These are phyloP conservation scores for Doryteuthis pealeii DNA, from an alignment of 1,140 invertebrate species.

Conservation along the genomic window DNA sequence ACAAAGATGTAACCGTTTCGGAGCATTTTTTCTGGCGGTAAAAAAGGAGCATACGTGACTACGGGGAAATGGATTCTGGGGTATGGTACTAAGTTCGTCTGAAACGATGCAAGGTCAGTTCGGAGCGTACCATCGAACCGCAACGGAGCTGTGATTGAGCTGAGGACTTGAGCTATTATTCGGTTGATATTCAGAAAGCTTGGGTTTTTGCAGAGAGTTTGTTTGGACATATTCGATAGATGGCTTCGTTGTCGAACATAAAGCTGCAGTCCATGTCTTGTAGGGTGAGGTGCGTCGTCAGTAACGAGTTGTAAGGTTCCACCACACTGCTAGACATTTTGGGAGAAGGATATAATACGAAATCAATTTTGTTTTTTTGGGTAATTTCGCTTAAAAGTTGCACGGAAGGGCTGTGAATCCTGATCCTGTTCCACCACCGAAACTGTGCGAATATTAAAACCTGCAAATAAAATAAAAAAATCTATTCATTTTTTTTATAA, in stretches of 20 bases:
- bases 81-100: slow-evolving; percentile 68
- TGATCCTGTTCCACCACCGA: slow-evolving; percentile 31
- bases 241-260: slow-evolving; percentile 54
- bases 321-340: slow-evolving; percentile 40
- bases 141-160: slow-evolving; percentile 66
- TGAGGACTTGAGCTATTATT: slow-evolving; percentile 60
- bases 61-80: slow-evolving; percentile 58
- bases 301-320: slow-evolving; percentile 50
- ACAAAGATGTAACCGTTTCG: not conserved
- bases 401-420: slow-evolving; percentile 44
- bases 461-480: too few relatives aligned
- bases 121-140: slow-evolving; percentile 75
- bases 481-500: too few relatives aligned
- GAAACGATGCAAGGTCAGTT: slow-evolving; percentile 72
- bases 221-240: slow-evolving; percentile 49
- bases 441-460: too few relatives aligned
- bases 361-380: slow-evolving; percentile 27
- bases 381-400: slow-evolving; percentile 16
- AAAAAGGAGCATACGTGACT: slow-evolving; percentile 51
- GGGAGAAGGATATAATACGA: slow-evolving; percentile 25
- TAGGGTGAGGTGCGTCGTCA: slow-evolving; percentile 41
- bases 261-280: slow-evolving; percentile 54
- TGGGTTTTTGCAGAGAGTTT: slow-evolving; percentile 26
- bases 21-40: slow-evolving; percentile 23
- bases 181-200: slow-evolving; percentile 51